A percentile compares a stretch with the other conserved stretches of the same genome.
Conservation (phyloP, 2,113 vertebrate species). For the Australoheros scitulus region DNA sequence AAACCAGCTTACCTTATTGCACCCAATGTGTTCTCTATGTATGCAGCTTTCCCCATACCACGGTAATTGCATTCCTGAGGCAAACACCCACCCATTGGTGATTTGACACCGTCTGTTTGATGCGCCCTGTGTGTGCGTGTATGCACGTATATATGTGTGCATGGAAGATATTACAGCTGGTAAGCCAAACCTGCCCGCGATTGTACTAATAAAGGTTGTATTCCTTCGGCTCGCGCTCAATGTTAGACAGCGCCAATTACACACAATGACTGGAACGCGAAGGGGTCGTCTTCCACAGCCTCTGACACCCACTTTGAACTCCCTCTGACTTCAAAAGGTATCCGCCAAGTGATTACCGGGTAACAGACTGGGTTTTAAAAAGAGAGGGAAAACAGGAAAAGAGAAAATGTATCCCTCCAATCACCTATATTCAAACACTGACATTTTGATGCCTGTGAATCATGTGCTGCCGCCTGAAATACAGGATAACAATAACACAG, state of each 20-base stretch:
- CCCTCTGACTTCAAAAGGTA: conserved; percentile 86
- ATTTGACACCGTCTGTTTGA: conserved; percentile 73
- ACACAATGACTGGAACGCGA: conserved; percentile 84
- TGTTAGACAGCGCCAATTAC: conserved; percentile 92
- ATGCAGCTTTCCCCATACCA: conserved; percentile 23
- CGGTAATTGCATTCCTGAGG: conserved; percentile 65
- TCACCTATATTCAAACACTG: conserved; percentile 81
- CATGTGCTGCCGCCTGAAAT: conserved; percentile 29
- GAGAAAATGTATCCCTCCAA: conserved; percentile 73
- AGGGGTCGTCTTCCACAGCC: conserved; percentile 79
- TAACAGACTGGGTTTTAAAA: conserved; percentile 70
- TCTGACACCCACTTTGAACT: conserved; percentile 87
- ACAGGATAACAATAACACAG: conserved; percentile 15
- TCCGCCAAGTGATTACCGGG: conserved; percentile 81
- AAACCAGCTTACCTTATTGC: conserved; percentile 53
- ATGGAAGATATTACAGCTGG: conserved; percentile 84
- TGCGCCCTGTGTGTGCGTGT: conserved; percentile 17
- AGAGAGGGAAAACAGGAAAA: not conserved
- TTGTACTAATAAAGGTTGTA: conserved; percentile 89
- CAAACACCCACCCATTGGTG: conserved; percentile 69
- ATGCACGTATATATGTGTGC: conserved; percentile 51
- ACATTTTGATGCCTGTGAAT: conserved; percentile 76
- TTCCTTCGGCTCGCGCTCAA: conserved; percentile 86
- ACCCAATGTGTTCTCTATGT: conserved; percentile 39
- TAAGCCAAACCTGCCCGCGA: conserved; percentile 86